phyloP scores from a whole-genome alignment of 2,797 vertebrate genomes.

The Prionace glauca region DNA sequence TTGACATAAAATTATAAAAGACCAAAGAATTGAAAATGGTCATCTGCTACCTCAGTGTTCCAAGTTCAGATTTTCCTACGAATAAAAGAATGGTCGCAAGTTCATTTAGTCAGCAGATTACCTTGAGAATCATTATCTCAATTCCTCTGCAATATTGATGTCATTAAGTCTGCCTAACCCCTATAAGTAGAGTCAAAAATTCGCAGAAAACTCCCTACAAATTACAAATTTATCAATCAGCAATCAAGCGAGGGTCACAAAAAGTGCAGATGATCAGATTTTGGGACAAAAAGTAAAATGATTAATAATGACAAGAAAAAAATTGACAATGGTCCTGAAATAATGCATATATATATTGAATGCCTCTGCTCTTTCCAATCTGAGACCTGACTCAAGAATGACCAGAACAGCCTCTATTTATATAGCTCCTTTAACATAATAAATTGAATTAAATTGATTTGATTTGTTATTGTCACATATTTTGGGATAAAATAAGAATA shows the following conservation, averaged over 20 bases:
- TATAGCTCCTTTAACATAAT: not conserved
- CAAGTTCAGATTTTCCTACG: not conserved
- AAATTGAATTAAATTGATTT: not conserved
- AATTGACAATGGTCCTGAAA: not conserved
- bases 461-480: too few relatives aligned
- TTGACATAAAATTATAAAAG: not conserved
- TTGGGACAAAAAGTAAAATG: not conserved
- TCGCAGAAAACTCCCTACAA: not conserved
- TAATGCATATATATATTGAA: not conserved
- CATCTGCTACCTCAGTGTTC: not conserved
- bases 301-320: not conserved
- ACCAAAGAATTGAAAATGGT: not conserved
- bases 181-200: not conserved
- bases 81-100: not conserved
- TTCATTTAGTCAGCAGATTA: not conserved
- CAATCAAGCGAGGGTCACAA: not conserved
- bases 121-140: not conserved
- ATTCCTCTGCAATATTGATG: not conserved
- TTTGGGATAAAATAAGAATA: too few relatives aligned
- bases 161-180: not conserved
- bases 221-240: not conserved
- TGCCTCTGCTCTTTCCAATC: not conserved
- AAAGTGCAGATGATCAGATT: constrained; percentile 2
- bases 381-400: not conserved
- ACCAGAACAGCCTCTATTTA: not conserved